These are phyloP conservation scores for Macrophya annulata DNA, from an alignment of 2,888 invertebrate species.

Conservation along the genomic window DNA sequence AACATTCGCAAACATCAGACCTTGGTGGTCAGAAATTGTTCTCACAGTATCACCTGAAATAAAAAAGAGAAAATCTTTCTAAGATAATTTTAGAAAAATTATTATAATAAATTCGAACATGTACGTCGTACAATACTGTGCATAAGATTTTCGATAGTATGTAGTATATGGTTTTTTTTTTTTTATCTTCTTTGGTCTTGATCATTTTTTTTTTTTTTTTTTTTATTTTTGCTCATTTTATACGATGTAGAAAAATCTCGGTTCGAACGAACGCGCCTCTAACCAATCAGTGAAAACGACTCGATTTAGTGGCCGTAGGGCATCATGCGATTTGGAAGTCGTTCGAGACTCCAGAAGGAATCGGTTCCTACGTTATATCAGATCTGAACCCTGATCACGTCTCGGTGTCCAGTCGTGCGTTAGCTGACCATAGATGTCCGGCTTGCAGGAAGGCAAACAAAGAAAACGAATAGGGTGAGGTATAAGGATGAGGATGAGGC, in stretches of 20 bases:
- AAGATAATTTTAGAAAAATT: too few relatives aligned
- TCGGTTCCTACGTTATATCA: slow-evolving; percentile 15
- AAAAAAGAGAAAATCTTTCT: too few relatives aligned
- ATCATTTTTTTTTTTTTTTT: neutral
- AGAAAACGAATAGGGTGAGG: neutral
- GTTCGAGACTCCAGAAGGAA: slow-evolving; percentile 44
- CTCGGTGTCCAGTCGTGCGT: slow-evolving; percentile 48
- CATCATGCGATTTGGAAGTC: slow-evolving; percentile 47
- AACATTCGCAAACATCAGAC: slow-evolving; percentile 1
- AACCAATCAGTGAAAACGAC: slow-evolving; percentile 52
- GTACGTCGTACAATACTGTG: too few relatives aligned
- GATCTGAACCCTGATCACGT: slow-evolving; percentile 44
- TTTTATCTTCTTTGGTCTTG: too few relatives aligned
- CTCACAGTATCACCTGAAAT: neutral
- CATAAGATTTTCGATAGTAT: too few relatives aligned
- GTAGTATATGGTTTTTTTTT: too few relatives aligned
- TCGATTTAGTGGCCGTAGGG: slow-evolving; percentile 45
- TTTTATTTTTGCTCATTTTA: neutral
- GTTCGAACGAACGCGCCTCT: neutral
- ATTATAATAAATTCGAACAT: too few relatives aligned
- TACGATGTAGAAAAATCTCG: slow-evolving; percentile 1
- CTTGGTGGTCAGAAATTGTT: neutral
- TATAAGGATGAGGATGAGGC: neutral
- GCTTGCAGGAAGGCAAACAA: slow-evolving; percentile 22
- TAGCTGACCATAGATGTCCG: slow-evolving; percentile 37